Evolutionary conservation across 2,797 vertebrate genomes (phyloP).

Genomic region (Mormyrops attenuatus): DNA sequence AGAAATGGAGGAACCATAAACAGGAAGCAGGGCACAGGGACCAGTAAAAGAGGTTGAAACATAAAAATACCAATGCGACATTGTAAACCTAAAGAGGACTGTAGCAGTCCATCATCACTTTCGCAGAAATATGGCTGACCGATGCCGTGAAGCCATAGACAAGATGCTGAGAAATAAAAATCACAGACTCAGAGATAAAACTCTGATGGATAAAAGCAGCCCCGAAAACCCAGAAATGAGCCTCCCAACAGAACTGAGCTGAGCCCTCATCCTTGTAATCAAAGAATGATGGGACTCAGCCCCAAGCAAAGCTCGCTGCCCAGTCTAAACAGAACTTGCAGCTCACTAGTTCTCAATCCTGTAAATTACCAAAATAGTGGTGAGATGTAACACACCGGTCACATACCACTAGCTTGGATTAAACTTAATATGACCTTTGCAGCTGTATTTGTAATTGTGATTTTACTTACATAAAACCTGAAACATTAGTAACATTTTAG

Average conservation of each 20-base stretch:
- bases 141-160: background rate
- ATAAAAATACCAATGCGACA: background rate
- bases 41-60: background rate
- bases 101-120: background rate
- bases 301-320: background rate
- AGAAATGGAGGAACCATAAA: background rate
- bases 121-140: background rate
- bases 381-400: background rate
- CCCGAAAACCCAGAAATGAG: background rate
- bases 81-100: background rate
- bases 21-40: background rate
- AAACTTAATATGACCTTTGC: background rate
- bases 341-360: background rate
- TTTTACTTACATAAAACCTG: background rate
- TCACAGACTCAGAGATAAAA: background rate
- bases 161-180: background rate
- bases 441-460: background rate
- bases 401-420: background rate
- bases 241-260: background rate
- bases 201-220: background rate
- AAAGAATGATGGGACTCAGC: background rate
- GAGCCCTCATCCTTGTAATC: background rate
- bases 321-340: background rate
- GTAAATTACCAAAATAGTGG: background rate
- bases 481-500: background rate